Percentiles rank a stretch among this genome's conserved stretches.
Conservation (phyloP, 1,140 invertebrate genomes). For the Arion vulgaris region DNA sequence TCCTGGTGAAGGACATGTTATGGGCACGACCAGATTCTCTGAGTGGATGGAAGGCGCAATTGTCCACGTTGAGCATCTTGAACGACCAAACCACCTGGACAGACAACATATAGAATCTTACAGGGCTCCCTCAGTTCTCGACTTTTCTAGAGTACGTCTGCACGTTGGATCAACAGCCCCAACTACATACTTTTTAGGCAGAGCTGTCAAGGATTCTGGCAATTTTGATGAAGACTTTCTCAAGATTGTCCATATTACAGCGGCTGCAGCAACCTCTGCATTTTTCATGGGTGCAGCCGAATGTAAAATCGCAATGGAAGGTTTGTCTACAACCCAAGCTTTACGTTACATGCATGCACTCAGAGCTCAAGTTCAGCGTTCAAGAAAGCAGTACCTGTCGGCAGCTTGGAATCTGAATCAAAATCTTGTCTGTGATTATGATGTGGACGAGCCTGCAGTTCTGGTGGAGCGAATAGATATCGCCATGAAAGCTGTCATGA, state of each 20-base stretch:
- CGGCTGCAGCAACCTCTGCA: slow-evolving; percentile 51
- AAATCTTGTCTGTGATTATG: slow-evolving; percentile 48
- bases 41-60: slow-evolving; percentile 59
- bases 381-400: slow-evolving; percentile 51
- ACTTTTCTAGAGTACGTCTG: slow-evolving; percentile 53
- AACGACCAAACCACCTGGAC: slow-evolving; percentile 47
- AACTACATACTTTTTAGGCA: slow-evolving; percentile 56
- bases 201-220: slow-evolving; percentile 53
- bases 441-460: slow-evolving; percentile 21
- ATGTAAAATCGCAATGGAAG: slow-evolving; percentile 55
- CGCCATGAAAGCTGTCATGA: slow-evolving; percentile 51
- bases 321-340: slow-evolving; percentile 51
- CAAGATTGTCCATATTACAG: slow-evolving; percentile 52
- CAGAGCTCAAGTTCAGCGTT: slow-evolving; percentile 49
- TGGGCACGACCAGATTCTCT: slow-evolving; percentile 54
- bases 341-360: slow-evolving; percentile 54
- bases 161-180: slow-evolving; percentile 55
- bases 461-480: slow-evolving; percentile 51
- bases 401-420: slow-evolving; percentile 62
- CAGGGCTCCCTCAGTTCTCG: slow-evolving; percentile 53
- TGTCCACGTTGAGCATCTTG: slow-evolving; percentile 59
- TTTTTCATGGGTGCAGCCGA: slow-evolving; percentile 57
- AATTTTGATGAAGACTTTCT: slow-evolving; percentile 58
- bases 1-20: slow-evolving; percentile 56
- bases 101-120: slow-evolving; percentile 54